Evolutionary conservation across 2,888 invertebrate genomes (phyloP), one percentile per base, ranked within the genome.

Genomic region (Drosophila stalkeri): DNA sequence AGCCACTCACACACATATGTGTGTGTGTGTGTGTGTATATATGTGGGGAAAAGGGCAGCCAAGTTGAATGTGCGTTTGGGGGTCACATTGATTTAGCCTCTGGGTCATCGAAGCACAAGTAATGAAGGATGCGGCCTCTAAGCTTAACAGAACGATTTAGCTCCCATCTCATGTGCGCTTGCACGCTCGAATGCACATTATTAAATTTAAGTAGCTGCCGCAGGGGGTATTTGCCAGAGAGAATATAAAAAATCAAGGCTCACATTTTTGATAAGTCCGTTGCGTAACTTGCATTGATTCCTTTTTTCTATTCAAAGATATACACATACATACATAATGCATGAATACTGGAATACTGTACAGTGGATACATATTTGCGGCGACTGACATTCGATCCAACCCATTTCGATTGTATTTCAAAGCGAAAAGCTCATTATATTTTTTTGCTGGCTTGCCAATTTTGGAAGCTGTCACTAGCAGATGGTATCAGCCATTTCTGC

Each of bases 71-170:
- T 57, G 27, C 35, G 27, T 37, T 35, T n/a, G 55, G 66, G 75
- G 82, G 70, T 72, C 82, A 77, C 78, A 82, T 87, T 89, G 88
- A 89, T 85, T 89, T 85, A 68, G 80, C 82, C 80, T 66, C 27
- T 62, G 71, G 89, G 88, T 87, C 87, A 86, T 77, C 80, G 70
- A 84, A 84, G 89, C 89, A 75, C 74, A 77, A 74, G 56, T 55
- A 59, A 64, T 59, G n/a, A 65, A 63, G 79, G 75, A 60, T 71
- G 85, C 59, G 68, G 63, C 67, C 52, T 52, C 66, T 52, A 35
- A 74, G 78, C 81, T 81, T 63, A 77, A 63, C 73, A 47, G 64
- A 23, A 35, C 77, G 63, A 64, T 81, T 78, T 81, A 77, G 56
- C 68, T 59, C 56, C 72, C 61, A 62, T 66, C 59, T 64, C 63